Evolutionary conservation across 2,888 invertebrate species (phyloP).

Genomic region (Andrena dorsata): DNA sequence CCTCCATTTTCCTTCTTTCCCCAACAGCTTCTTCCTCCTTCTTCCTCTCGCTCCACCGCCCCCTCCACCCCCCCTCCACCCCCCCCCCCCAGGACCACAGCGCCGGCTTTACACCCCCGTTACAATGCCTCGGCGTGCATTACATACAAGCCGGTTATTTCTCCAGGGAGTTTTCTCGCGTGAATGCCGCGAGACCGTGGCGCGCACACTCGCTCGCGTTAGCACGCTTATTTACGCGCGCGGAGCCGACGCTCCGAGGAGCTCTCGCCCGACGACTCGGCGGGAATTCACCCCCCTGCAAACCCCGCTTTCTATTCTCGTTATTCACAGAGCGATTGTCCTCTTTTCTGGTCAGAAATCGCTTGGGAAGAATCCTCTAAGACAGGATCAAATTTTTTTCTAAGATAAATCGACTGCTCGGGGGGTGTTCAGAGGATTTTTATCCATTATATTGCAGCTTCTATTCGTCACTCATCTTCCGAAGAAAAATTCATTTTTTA

Average conservation of each 20-base stretch:
- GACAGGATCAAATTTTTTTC: too few relatives aligned
- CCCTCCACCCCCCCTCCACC: slow-evolving; percentile 17
- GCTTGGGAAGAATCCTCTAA: too few relatives aligned
- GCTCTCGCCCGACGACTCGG: neutral
- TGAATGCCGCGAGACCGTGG: slow-evolving; percentile 72
- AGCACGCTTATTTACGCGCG: slow-evolving; percentile 57
- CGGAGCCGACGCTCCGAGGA: slow-evolving; percentile 8
- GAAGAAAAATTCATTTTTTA: too few relatives aligned
- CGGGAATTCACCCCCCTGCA: slow-evolving; percentile 24
- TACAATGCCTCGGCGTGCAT: slow-evolving; percentile 82
- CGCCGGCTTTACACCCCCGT: slow-evolving; percentile 74
- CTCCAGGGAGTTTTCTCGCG: slow-evolving; percentile 83
- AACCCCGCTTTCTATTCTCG: neutral
- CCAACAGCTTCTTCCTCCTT: slow-evolving; percentile 24
- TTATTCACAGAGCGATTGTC: neutral
- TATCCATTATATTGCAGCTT: too few relatives aligned
- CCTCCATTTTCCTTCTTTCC: slow-evolving; percentile 53
- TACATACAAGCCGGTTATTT: slow-evolving; percentile 83
- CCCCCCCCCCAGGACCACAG: slow-evolving; percentile 30
- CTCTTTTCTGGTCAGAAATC: neutral
- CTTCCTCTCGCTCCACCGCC: slow-evolving; percentile 21
- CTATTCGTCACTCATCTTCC: too few relatives aligned
- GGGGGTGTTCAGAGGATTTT: too few relatives aligned
- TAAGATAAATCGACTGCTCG: too few relatives aligned
- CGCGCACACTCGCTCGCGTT: slow-evolving; percentile 64